Conservation (phyloP, 2,797 vertebrate genomes). For the Myiothlypis chrysogaster region DNA sequence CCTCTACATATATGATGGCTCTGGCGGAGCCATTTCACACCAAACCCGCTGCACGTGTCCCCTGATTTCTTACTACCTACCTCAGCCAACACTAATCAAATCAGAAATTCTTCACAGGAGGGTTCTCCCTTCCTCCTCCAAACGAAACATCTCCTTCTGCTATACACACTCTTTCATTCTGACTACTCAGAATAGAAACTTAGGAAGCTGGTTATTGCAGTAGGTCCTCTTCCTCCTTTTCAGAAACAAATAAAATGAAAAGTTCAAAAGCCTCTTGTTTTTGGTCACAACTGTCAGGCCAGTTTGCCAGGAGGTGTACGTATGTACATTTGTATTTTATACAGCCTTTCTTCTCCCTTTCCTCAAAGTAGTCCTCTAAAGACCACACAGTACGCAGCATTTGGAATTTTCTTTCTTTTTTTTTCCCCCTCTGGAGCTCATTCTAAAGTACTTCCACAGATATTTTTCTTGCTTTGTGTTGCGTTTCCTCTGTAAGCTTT, state of each 20-base stretch:
- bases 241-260: neutral
- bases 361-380: neutral
- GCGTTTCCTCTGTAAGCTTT: constrained; percentile 45
- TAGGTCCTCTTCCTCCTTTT: neutral
- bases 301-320: neutral
- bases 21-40: neutral
- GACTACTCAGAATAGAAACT: neutral
- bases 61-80: neutral
- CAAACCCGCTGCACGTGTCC: neutral
- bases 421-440: neutral
- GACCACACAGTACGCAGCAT: constrained; percentile 17
- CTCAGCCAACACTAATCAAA: neutral
- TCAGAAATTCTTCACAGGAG: neutral
- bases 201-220: neutral
- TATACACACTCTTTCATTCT: neutral
- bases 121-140: neutral
- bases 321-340: neutral
- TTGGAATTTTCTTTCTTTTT: neutral
- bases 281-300: neutral
- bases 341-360: neutral
- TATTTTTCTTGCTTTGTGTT: constrained; percentile 53
- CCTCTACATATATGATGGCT: neutral
- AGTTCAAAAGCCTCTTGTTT: neutral
- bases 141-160: neutral
- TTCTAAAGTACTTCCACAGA: constrained; percentile 47